Evolutionary conservation across 2,888 invertebrate species (phyloP).

Genomic region (Drosophila rellima): DNA sequence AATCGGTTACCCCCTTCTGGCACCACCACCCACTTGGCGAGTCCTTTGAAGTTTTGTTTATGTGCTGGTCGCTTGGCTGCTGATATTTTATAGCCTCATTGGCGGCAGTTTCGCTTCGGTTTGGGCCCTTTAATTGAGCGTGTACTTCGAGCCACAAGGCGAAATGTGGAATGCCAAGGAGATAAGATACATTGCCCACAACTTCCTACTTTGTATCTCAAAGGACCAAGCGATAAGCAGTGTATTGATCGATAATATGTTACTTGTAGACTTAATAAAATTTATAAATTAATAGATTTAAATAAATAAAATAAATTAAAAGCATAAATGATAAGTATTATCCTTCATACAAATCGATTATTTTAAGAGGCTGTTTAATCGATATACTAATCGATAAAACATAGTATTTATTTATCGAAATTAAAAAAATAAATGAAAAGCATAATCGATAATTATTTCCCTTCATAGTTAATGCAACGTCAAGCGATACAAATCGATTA

Average conservation of each 20-base stretch:
- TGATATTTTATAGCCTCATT: constrained; percentile 75
- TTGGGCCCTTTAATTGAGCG: constrained; percentile 70
- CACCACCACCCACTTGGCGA: constrained; percentile 13
- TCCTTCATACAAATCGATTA: no score
- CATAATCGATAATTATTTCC: no score
- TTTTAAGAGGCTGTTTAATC: no score
- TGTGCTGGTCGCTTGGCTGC: constrained; percentile 49
- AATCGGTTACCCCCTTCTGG: not conserved
- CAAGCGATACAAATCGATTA: no score
- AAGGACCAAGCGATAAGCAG: not conserved
- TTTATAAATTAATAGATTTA: no score
- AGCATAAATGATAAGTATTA: no score
- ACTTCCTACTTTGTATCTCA: not conserved
- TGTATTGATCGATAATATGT: not conserved
- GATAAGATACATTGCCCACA: constrained; percentile 20
- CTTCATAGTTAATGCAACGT: no score
- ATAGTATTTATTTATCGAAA: no score
- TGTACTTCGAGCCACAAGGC: constrained; percentile 30
- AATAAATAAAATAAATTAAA: no score
- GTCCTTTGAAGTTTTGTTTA: constrained; percentile 69
- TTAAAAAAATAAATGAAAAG: no score
- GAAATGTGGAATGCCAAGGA: constrained; percentile 20
- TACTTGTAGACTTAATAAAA: not conserved
- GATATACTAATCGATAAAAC: no score
- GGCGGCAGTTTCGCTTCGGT: constrained; percentile 60